These are phyloP conservation scores for Herpetotheres cachinnans DNA, from an alignment of 2,113 vertebrate genomes.

Conservation along the genomic window DNA sequence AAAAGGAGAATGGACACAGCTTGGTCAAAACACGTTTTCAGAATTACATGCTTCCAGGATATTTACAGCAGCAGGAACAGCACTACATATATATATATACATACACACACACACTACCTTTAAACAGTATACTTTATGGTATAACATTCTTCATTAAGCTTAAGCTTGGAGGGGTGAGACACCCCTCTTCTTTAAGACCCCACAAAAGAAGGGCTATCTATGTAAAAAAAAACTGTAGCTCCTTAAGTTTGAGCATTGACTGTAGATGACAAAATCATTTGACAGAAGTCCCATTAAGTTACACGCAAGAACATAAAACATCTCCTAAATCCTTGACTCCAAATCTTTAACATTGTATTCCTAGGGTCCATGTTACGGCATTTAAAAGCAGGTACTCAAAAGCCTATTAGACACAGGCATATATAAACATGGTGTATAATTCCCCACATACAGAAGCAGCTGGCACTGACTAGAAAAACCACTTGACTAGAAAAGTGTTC, in stretches of 20 bases:
- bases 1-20: neutral
- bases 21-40: neutral
- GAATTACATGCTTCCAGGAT: neutral
- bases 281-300: neutral
- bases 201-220: neutral
- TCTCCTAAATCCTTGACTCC: neutral
- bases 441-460: neutral
- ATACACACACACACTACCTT: neutral
- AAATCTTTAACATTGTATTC: neutral
- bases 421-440: neutral
- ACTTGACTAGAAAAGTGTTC: neutral
- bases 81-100: neutral
- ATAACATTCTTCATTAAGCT: neutral
- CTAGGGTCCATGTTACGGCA: neutral
- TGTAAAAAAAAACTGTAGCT: neutral
- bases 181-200: neutral
- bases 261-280: neutral
- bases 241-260: neutral
- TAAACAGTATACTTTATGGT: neutral
- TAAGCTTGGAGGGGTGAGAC: neutral
- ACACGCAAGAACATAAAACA: neutral
- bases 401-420: neutral
- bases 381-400: neutral
- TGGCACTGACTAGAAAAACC: neutral
- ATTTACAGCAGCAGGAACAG: neutral